These are phyloP conservation scores for Aplodontia rufa DNA, from an alignment of 2,113 vertebrate species.

Conservation along the genomic window DNA sequence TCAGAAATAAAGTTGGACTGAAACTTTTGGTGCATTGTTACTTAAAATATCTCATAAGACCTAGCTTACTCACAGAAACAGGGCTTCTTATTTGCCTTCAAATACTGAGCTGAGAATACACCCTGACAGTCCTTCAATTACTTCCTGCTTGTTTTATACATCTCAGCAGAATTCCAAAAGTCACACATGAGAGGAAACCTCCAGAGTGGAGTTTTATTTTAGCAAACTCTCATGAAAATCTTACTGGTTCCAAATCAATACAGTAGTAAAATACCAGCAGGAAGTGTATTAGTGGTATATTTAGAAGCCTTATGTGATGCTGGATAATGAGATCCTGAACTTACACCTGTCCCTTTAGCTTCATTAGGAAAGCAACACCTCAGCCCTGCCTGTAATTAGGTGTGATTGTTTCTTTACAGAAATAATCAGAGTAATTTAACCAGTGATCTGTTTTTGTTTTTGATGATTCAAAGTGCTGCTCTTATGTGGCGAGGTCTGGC, in stretches of 20 bases:
- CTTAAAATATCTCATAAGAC: slow-evolving; percentile 24
- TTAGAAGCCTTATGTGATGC: slow-evolving; percentile 58
- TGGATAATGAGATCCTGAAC: slow-evolving; percentile 56
- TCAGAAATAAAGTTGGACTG: neutral
- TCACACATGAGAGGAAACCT: neutral
- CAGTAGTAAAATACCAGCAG: slow-evolving; percentile 56
- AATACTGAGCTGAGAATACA: neutral
- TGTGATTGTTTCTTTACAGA: slow-evolving; percentile 75
- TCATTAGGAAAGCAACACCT: slow-evolving; percentile 59
- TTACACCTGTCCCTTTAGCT: slow-evolving; percentile 61
- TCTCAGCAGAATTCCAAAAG: slow-evolving; percentile 63
- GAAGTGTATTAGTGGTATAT: slow-evolving; percentile 19
- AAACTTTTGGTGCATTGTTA: neutral
- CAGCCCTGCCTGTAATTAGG: slow-evolving; percentile 57
- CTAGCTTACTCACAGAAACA: neutral
- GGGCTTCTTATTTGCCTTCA: neutral
- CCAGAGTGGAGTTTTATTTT: slow-evolving; percentile 59
- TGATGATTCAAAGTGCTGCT: slow-evolving; percentile 43
- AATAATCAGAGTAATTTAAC: slow-evolving; percentile 77
- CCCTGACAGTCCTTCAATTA: neutral
- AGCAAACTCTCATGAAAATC: neutral
- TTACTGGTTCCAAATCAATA: slow-evolving; percentile 62
- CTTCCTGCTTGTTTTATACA: slow-evolving; percentile 40
- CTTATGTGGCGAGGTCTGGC: neutral
- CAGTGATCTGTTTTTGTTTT: slow-evolving; percentile 64